phyloP scores from a whole-genome alignment of 2,797 vertebrate genomes.

The Myioborus melanocephalus region DNA sequence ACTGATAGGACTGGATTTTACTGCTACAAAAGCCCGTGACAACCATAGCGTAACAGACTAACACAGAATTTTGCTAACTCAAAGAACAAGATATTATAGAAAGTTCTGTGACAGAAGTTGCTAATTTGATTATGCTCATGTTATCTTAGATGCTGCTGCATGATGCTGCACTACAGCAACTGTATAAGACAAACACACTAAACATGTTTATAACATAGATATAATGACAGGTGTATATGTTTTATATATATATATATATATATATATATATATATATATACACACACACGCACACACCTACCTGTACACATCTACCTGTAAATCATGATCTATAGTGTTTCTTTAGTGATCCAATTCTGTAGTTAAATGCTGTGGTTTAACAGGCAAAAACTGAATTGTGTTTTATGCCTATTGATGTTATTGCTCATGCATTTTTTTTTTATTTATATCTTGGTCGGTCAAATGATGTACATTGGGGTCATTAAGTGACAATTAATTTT shows the following conservation, averaged over 20 bases:
- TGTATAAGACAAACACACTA: not conserved
- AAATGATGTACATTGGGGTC: not conserved
- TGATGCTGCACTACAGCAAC: not conserved
- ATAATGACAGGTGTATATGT: not conserved
- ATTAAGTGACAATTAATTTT: not conserved
- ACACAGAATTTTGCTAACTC: not conserved
- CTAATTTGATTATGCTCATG: not conserved
- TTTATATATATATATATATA: no score
- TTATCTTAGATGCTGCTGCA: not conserved
- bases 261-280: rapidly evolving
- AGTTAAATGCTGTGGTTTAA: not conserved
- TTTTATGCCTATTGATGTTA: not conserved
- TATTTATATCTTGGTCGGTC: not conserved
- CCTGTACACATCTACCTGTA: not conserved
- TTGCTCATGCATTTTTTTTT: not conserved
- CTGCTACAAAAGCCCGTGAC: not conserved
- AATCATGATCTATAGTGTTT: not conserved
- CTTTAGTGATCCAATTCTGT: not conserved
- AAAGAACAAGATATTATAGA: not conserved
- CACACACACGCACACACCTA: rapidly evolving
- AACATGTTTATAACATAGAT: not conserved
- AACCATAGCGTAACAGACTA: not conserved
- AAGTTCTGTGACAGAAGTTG: rapidly evolving
- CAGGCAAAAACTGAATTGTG: not conserved
- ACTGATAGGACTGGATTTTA: not conserved